Base-by-base conservation (phyloP, 2,797 vertebrate species). In the Acanthurus tractus region DNA sequence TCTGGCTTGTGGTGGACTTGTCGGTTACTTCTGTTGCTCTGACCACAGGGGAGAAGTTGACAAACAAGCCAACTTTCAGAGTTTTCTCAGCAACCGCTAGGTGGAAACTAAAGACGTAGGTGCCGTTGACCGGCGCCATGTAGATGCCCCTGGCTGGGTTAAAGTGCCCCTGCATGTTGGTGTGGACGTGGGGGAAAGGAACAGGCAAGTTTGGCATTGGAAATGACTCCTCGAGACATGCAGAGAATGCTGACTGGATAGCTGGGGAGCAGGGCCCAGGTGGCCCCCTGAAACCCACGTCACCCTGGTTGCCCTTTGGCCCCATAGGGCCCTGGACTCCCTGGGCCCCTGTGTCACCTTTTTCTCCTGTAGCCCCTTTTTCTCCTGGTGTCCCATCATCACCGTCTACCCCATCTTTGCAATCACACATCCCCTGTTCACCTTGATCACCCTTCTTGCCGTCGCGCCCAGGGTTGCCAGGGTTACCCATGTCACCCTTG, bases 231-330 rank as follows among this genome's bases (percentile, higher is more conserved):
- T n/a, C 54, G n/a, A 92, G 17, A 11, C 20, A 18, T 1, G 89
- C 95, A 0, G 87, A 86, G 87, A 96, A 96, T 2, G 87, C 88
- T 0, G 95, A 95, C 17, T 93, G 87, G 63, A 95, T 90, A 64
- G 82, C 68, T 0, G 92, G 83, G 34, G 90, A 74, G 64, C 95
- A 96, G 20, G 91, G 93, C 0, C 95, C 95, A 0, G 90, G 93
- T 0, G 20, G 9, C 8, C 95, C 95, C 36, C 34, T 80, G 14
- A 68, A 2, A 12, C 95, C 95, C 23, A 64, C 11, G 9, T 58
- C 15, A 2, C 95, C 95, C 12, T 56, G 5, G 0, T 69, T 25
- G 1, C 94, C 95, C 59, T 90, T 89, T 3, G 11, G 1, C 36
- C 95, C 95, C 0, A 15, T 1, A 0, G 6, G 0, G 3, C 94